Percentiles rank a stretch among this genome's conserved stretches.
Conservation (phyloP, 1,140 invertebrate species). For the Grapholita molesta region DNA sequence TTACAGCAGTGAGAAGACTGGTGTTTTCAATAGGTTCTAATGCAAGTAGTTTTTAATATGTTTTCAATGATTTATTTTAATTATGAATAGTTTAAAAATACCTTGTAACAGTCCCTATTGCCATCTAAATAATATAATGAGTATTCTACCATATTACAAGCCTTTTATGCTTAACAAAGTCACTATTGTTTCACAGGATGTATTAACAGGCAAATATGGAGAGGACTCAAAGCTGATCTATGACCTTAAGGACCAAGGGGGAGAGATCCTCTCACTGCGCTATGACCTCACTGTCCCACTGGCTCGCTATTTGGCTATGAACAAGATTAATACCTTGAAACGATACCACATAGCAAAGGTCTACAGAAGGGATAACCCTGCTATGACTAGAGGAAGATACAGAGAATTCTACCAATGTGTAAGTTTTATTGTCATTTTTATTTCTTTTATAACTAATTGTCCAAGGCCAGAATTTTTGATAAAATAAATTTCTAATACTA, state of each 20-base stretch:
- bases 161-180: not conserved
- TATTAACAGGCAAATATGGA: conserved; percentile 99
- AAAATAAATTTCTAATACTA: no score
- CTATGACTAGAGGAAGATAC: conserved; percentile 96
- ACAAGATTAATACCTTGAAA: conserved; percentile 96
- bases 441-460: no score
- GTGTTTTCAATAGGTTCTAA: no score
- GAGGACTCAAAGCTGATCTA: conserved; percentile 99
- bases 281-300: conserved; percentile 98
- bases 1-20: no score
- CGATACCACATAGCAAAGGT: conserved; percentile 97
- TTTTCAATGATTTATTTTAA: no score
- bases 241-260: conserved; percentile 98
- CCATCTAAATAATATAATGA: no score
- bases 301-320: conserved; percentile 98
- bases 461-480: no score
- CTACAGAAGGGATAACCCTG: conserved; percentile 98
- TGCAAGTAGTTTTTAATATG: no score
- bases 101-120: no score
- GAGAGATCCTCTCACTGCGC: conserved; percentile 94
- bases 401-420: conserved; percentile 99
- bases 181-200: conserved; percentile 84
- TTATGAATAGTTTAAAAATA: no score
- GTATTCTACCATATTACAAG: not conserved
- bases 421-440: conserved; percentile 77